Evolutionary conservation across 2,797 vertebrate species (phyloP).

Genomic region (Antennarius maculatus): DNA sequence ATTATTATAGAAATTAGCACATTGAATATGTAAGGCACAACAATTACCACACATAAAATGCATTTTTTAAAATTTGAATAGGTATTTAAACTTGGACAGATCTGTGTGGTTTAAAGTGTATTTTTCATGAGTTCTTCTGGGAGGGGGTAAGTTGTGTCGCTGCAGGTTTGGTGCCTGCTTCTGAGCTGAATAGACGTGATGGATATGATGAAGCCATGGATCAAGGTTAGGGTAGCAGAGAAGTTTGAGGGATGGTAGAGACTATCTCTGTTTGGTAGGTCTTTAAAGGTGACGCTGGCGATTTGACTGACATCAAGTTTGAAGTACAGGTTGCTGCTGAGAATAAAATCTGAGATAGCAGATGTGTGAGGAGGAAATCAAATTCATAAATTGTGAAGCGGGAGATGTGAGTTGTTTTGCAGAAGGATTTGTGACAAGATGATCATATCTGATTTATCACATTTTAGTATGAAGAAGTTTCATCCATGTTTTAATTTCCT

Average conservation of each 20-base stretch:
- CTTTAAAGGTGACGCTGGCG: background rate
- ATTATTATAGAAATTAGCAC: too few relatives aligned
- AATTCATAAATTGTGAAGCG: background rate
- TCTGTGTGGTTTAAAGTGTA: too few relatives aligned
- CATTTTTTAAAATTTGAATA: too few relatives aligned
- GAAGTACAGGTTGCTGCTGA: background rate
- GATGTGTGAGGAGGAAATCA: background rate
- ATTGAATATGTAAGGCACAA: too few relatives aligned
- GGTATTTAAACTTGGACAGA: too few relatives aligned
- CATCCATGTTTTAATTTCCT: background rate
- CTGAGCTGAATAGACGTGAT: too few relatives aligned
- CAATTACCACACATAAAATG: too few relatives aligned
- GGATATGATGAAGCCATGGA: background rate
- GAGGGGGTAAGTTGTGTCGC: too few relatives aligned
- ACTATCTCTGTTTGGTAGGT: background rate
- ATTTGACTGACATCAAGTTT: background rate
- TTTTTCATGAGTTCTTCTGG: too few relatives aligned
- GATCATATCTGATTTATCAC: background rate
- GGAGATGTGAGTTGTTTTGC: background rate
- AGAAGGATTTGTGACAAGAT: background rate
- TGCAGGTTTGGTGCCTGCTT: too few relatives aligned
- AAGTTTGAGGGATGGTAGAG: background rate
- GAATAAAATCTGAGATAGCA: background rate
- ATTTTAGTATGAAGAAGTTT: background rate
- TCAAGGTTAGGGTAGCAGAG: background rate